These are phyloP conservation scores for Drosophila multiciliata DNA, from an alignment of 2,888 invertebrate genomes.

Conservation along the genomic window DNA sequence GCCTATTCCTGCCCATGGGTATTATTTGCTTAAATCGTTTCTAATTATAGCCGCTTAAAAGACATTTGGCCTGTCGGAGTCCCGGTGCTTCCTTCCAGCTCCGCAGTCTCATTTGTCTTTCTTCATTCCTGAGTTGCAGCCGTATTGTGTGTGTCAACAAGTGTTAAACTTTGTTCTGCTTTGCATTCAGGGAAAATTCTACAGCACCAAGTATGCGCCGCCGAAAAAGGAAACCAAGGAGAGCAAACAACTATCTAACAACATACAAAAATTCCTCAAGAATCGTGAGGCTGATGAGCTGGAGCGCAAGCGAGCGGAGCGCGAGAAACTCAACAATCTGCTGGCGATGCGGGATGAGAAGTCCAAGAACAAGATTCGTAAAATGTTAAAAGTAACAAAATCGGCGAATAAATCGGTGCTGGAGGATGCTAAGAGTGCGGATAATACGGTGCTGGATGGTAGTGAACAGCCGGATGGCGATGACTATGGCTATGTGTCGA, in stretches of 20 bases:
- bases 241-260: constrained; percentile 88
- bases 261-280: constrained; percentile 93
- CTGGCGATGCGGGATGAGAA: constrained; percentile 90
- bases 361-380: constrained; percentile 90
- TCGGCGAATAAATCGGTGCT: constrained; percentile 95
- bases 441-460: constrained; percentile 88
- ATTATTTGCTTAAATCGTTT: no score
- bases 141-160: constrained; percentile 14
- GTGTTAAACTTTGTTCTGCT: constrained; percentile 12
- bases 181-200: constrained; percentile 86
- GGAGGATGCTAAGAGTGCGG: constrained; percentile 91
- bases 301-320: constrained; percentile 87
- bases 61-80: no score
- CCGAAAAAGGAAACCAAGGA: constrained; percentile 92
- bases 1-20: no score
- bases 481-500: constrained; percentile 95
- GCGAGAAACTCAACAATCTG: constrained; percentile 88
- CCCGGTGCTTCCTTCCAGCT: no score
- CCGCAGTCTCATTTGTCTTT: no score
- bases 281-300: constrained; percentile 93
- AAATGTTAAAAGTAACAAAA: constrained; percentile 94
- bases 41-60: no score
- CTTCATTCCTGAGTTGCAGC: no score
- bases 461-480: constrained; percentile 94
- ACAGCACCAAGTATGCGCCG: constrained; percentile 92